These are phyloP conservation scores for Protodeltote pygarga DNA, from an alignment of 2,888 invertebrate genomes.

Conservation along the genomic window DNA sequence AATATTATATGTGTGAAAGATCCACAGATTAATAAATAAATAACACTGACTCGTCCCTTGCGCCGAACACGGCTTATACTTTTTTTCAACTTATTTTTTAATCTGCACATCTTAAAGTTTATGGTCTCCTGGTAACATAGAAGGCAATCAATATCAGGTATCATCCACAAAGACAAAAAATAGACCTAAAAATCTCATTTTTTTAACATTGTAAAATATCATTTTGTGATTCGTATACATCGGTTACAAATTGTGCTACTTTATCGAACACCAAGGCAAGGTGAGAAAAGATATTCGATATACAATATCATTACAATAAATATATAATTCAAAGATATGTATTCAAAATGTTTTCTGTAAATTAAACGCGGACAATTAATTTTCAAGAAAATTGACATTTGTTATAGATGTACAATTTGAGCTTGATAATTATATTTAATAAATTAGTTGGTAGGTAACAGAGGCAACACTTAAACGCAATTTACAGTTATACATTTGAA, in stretches of 20 bases:
- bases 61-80: slow-evolving; percentile 40
- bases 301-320: slow-evolving; percentile 72
- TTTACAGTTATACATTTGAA: slow-evolving; percentile 53
- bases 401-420: slow-evolving; percentile 77
- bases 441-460: slow-evolving; percentile 69
- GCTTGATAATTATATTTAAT: slow-evolving; percentile 64
- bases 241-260: slow-evolving; percentile 86
- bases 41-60: slow-evolving; percentile 30
- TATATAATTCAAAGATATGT: slow-evolving; percentile 84
- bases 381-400: slow-evolving; percentile 78
- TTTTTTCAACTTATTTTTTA: slow-evolving; percentile 40
- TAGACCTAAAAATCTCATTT: slow-evolving; percentile 84
- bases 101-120: slow-evolving; percentile 60
- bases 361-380: slow-evolving; percentile 71
- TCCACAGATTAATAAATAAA: slow-evolving; percentile 59
- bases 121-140: slow-evolving; percentile 77
- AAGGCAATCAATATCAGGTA: slow-evolving; percentile 80
- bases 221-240: slow-evolving; percentile 84
- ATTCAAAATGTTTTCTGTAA: slow-evolving; percentile 76
- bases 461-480: slow-evolving; percentile 66
- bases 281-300: slow-evolving; percentile 76
- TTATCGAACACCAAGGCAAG: slow-evolving; percentile 85
- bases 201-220: slow-evolving; percentile 85
- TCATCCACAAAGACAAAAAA: slow-evolving; percentile 74
- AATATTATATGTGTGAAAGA: slow-evolving; percentile 62